A percentile compares a stretch with the other conserved stretches of the same genome.
Conservation (phyloP, 2,797 vertebrate species). For the Paedocypris micromegethes region DNA sequence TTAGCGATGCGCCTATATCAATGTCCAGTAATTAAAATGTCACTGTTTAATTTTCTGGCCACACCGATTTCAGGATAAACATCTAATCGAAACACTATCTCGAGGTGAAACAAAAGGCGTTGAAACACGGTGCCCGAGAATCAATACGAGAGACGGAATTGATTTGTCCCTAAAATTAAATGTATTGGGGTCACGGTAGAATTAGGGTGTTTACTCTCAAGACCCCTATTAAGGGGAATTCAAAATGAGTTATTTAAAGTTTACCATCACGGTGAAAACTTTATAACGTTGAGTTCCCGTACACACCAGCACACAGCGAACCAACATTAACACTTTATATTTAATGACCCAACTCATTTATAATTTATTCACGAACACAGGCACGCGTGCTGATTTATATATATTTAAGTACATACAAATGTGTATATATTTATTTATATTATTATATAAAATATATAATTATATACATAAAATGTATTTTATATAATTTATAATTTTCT, state of each 20-base stretch:
- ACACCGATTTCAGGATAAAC: slow-evolving; percentile 60
- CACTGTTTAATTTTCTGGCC: slow-evolving; percentile 58
- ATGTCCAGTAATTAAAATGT: slow-evolving; percentile 67
- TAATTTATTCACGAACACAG: too few relatives aligned
- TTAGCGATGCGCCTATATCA: slow-evolving; percentile 63
- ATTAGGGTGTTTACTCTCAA: slow-evolving; percentile 17
- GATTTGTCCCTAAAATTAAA: slow-evolving; percentile 73
- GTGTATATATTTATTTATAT: too few relatives aligned
- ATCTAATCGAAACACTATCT: slow-evolving; percentile 71
- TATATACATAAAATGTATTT: too few relatives aligned
- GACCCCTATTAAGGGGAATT: background rate
- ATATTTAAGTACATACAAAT: too few relatives aligned
- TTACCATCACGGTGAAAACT: slow-evolving; percentile 2
- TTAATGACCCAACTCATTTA: too few relatives aligned
- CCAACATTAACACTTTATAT: too few relatives aligned
- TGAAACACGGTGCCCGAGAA: slow-evolving; percentile 58
- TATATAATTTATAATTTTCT: too few relatives aligned
- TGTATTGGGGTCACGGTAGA: slow-evolving; percentile 72
- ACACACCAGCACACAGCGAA: too few relatives aligned
- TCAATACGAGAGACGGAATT: slow-evolving; percentile 68
- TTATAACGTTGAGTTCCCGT: too few relatives aligned
- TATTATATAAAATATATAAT: too few relatives aligned
- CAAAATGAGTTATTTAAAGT: slow-evolving; percentile 10
- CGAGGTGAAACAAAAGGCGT: slow-evolving; percentile 56
- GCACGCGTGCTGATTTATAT: too few relatives aligned